Base-by-base conservation (phyloP, 2,888 invertebrate species). In the Trissonchulus sp. region DNA sequence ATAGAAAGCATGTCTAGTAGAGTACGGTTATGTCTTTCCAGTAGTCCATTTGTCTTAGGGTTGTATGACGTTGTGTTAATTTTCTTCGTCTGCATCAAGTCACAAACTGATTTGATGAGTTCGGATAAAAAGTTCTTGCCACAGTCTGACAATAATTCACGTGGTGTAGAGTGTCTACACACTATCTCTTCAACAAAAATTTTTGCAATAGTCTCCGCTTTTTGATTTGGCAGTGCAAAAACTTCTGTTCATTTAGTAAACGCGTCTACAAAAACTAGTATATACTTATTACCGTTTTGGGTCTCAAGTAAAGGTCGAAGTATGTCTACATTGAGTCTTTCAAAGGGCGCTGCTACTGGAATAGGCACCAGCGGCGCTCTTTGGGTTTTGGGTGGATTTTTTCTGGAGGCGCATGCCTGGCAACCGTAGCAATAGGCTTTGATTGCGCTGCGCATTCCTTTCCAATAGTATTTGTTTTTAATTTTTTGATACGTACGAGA, bases 211-310 rank as follows among this genome's bases (percentile, higher is more conserved):
- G 82, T 82, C 18, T 77, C 77, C 0, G 84, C 80, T 68, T 79
- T 80, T 31, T 81, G 80, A 60, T 83, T 80, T 0, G 81, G 80
- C n/a, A 84, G 63, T 1, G 84, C 79, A 35, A 83, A 62, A 68
- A 79, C 78, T 79, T 80, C 35, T 69, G 76, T 75, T 38, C 63
- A 82, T 30, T 78, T 77, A 1, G 79, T 77, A 1, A 80, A 77
- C 33, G 78, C 76, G 72, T 78, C 77, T 15, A 76, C 77, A 1
- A 78, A 74, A 3, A 77, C 77, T 2, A 80, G 30, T 36, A 81
- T 77, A 36, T 80, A 81, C 65, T 78, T 75, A 33, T 81, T 79
- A 2, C 75, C 74, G 0, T 68, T 8, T 15, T 34, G 23, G 0
- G 78, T 77, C 0, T 8, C n/a, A 15, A 78, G 78, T 1, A 81